Evolutionary conservation across 2,113 vertebrate genomes (phyloP).

Genomic region (Felis chaus): DNA sequence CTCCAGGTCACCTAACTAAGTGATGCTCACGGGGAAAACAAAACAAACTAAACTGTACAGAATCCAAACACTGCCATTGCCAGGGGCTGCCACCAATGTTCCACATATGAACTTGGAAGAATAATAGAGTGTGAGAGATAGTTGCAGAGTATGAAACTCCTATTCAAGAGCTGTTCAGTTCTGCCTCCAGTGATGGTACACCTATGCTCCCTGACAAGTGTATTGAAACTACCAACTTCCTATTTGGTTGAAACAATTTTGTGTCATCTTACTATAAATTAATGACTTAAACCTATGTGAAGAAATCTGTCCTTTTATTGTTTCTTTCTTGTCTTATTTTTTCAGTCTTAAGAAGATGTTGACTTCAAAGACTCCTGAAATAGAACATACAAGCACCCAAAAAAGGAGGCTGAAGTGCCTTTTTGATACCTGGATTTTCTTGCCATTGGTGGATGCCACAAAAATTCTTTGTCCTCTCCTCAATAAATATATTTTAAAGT

Average conservation of each 20-base stretch:
- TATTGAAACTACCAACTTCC: not conserved
- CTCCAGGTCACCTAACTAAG: not conserved
- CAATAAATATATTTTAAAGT: not conserved
- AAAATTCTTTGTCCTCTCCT: not conserved
- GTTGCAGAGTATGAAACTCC: not conserved
- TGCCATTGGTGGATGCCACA: not conserved
- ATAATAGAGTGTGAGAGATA: not conserved
- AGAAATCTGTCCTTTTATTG: not conserved
- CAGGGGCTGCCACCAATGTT: not conserved
- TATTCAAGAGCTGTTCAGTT: not conserved
- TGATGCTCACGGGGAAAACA: not conserved
- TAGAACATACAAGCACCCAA: not conserved
- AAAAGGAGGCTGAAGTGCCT: not conserved
- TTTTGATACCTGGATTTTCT: not conserved
- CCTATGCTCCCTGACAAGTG: not conserved
- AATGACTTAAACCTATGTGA: not conserved
- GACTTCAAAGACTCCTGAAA: not conserved
- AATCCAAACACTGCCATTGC: not conserved
- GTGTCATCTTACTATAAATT: not conserved
- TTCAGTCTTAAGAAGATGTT: not conserved
- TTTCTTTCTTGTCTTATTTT: not conserved
- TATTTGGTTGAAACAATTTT: not conserved
- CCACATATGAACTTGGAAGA: not conserved
- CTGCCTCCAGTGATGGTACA: not conserved
- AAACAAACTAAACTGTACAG: not conserved